Evolutionary conservation across 2,888 invertebrate genomes (phyloP).

Genomic region (Miltochrista miniata): DNA sequence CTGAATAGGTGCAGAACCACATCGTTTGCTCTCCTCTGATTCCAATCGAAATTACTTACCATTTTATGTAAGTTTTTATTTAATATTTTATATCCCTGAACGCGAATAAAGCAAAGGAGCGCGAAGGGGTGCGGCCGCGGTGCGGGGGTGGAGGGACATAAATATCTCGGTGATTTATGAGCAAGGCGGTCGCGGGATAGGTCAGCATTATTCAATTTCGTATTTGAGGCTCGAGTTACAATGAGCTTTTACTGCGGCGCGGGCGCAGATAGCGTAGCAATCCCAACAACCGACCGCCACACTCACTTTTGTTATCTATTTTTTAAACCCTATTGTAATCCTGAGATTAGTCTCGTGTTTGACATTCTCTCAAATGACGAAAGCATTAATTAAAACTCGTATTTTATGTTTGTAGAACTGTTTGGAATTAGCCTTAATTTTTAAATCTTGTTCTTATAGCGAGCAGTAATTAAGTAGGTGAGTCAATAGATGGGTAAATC

Average conservation of each 20-base stretch:
- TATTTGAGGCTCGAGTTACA: conserved; percentile 82
- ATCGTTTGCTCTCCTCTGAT: conserved; percentile 63
- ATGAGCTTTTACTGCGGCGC: conserved; percentile 79
- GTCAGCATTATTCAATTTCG: conserved; percentile 84
- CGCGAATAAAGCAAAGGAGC: conserved; percentile 66
- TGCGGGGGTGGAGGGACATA: conserved; percentile 75
- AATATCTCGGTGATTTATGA: conserved; percentile 83
- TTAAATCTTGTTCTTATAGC: conserved; percentile 30
- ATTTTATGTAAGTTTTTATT: conserved; percentile 81
- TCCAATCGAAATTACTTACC: conserved; percentile 79
- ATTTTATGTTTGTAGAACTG: conserved; percentile 33
- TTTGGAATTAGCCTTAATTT: conserved; percentile 33
- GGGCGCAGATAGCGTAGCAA: conserved; percentile 72
- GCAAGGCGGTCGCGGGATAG: conserved; percentile 82
- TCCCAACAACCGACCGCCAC: conserved; percentile 47
- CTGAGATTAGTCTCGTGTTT: conserved; percentile 54
- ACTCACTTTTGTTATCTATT: conserved; percentile 64
- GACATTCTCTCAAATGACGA: conserved; percentile 40
- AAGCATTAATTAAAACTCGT: conserved; percentile 38
- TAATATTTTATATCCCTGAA: conserved; percentile 78
- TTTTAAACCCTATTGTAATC: conserved; percentile 62
- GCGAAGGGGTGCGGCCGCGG: conserved; percentile 53
- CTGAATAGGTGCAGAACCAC: conserved; percentile 69
- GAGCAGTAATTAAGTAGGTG: conserved; percentile 37
- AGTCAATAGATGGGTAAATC: conserved; percentile 46